Evolutionary conservation across 2,888 invertebrate species (phyloP).

Genomic region (Clostera curtula): DNA sequence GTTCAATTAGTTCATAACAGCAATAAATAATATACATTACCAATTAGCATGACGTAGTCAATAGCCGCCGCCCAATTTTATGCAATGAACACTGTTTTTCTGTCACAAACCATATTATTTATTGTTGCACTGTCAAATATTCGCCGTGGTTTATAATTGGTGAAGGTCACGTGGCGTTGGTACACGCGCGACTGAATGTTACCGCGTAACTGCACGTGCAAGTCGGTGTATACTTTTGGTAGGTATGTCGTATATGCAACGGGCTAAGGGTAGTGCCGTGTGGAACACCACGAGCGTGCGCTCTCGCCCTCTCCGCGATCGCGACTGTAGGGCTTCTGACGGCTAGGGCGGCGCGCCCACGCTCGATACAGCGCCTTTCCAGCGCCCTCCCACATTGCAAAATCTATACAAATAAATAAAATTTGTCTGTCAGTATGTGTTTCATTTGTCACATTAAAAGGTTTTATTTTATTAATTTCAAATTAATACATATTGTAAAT

Average conservation of each 20-base stretch:
- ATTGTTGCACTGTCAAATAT: conserved; percentile 43
- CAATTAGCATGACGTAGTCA: conserved; percentile 61
- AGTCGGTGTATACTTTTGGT: conserved; percentile 18
- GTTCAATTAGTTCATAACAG: no score
- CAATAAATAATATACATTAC: conserved; percentile 40
- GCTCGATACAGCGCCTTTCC: conserved; percentile 69
- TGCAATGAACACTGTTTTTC: conserved; percentile 51
- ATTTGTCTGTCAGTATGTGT: not conserved
- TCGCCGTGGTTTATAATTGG: conserved; percentile 14
- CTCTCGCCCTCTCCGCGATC: conserved; percentile 47
- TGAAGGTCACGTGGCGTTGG: conserved; percentile 13
- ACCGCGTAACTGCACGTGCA: conserved; percentile 28
- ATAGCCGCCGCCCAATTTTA: conserved; percentile 51
- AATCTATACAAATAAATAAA: conserved; percentile 43
- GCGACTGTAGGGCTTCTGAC: conserved; percentile 63
- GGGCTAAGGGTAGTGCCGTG: conserved; percentile 20
- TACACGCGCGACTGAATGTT: no score
- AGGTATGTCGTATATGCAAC: conserved; percentile 29
- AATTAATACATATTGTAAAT: no score
- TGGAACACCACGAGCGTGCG: conserved; percentile 36
- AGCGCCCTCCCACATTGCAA: conserved; percentile 67
- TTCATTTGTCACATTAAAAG: not conserved
- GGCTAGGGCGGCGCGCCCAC: conserved; percentile 69
- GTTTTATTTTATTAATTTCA: no score
- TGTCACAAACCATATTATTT: conserved; percentile 58